These are phyloP conservation scores for Wiebesia pumilae DNA, from an alignment of 1,140 invertebrate genomes.

Conservation along the genomic window DNA sequence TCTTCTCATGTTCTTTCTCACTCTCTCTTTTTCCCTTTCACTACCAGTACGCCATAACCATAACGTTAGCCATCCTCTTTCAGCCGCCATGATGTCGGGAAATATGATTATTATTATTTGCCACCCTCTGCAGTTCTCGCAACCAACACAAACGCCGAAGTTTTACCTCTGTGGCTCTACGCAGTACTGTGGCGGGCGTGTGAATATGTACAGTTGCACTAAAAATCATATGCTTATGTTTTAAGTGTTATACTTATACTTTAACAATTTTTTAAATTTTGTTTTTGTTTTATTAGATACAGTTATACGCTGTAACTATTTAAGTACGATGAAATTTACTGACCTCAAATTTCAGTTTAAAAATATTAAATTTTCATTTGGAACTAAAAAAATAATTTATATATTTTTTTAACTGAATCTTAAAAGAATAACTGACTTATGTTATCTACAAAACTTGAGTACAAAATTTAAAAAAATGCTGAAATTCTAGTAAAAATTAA, in stretches of 20 bases:
- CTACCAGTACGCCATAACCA: constrained; percentile 22
- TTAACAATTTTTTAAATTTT: too few species aligned
- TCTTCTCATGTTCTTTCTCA: constrained; percentile 55
- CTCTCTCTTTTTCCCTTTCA: constrained; percentile 57
- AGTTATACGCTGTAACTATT: too few species aligned
- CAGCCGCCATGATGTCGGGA: constrained; percentile 75
- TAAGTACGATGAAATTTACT: too few species aligned
- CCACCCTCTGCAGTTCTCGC: constrained; percentile 66
- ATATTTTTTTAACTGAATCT: too few species aligned
- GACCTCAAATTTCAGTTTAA: too few species aligned
- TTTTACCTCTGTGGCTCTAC: neutral
- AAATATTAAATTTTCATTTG: too few species aligned
- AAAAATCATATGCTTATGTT: neutral
- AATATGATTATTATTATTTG: constrained; percentile 76
- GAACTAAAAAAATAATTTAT: too few species aligned
- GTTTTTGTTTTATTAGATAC: too few species aligned
- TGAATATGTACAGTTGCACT: neutral
- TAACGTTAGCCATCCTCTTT: constrained; percentile 70
- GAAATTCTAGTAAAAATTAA: too few species aligned
- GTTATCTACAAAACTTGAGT: too few species aligned
- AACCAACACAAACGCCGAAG: constrained; percentile 14
- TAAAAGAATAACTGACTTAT: too few species aligned
- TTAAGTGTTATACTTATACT: neutral
- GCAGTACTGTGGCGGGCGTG: neutral
- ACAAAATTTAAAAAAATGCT: too few species aligned